phyloP scores from a whole-genome alignment of 92 coral and sea anemone genomes.

The Zoanthus sociatus region DNA sequence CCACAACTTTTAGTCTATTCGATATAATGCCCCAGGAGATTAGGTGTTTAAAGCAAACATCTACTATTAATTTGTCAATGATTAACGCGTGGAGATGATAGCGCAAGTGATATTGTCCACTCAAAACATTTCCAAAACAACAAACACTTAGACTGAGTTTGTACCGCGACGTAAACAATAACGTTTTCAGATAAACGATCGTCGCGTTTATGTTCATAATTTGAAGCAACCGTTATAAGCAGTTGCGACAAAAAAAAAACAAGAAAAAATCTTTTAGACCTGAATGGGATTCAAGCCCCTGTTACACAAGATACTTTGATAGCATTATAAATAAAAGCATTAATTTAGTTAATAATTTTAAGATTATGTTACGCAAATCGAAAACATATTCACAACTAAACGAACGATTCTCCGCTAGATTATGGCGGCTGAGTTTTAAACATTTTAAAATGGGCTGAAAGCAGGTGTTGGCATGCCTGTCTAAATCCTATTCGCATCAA shows the following conservation, averaged over 20 bases:
- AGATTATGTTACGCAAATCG: background rate
- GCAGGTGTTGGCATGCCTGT: background rate
- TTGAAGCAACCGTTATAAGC: too few species aligned
- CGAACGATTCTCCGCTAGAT: background rate
- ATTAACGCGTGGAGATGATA: constrained; percentile 46
- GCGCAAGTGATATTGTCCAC: constrained; percentile 23
- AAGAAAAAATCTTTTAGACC: too few species aligned
- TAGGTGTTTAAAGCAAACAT: constrained; percentile 67
- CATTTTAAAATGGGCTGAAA: background rate
- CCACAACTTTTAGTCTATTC: constrained; percentile 11
- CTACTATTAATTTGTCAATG: constrained; percentile 56
- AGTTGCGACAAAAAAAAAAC: too few species aligned
- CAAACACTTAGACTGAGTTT: too few species aligned
- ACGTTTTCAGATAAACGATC: too few species aligned
- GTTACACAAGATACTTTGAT: background rate
- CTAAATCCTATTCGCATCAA: background rate
- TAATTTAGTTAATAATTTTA: background rate
- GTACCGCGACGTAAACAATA: too few species aligned
- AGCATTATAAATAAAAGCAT: constrained; percentile 25
- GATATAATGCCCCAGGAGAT: constrained; percentile 34
- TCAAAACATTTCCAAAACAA: constrained; percentile 7
- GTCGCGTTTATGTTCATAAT: too few species aligned
- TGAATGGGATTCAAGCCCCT: too few species aligned
- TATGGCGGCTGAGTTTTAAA: background rate
- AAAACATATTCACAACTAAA: background rate